These are phyloP conservation scores for Atractosteus spatula DNA, from an alignment of 2,113 vertebrate species.

Conservation along the genomic window DNA sequence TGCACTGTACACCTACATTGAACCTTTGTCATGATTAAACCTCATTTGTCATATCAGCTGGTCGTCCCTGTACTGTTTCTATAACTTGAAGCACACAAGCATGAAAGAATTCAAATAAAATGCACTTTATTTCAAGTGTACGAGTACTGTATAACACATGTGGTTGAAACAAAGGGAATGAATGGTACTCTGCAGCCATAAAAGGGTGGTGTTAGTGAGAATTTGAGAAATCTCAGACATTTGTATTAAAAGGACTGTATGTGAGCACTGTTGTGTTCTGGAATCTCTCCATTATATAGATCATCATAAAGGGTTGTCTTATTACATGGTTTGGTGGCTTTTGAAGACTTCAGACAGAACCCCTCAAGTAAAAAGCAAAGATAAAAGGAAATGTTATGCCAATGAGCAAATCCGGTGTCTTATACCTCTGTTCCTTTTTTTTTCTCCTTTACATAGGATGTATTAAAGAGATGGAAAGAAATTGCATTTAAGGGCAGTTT, in stretches of 20 bases:
- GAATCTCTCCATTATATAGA: conserved; percentile 28
- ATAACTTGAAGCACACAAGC: too few relatives aligned
- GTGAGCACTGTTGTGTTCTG: conserved; percentile 25
- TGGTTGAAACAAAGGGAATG: too few relatives aligned
- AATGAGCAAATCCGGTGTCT: conserved; percentile 59
- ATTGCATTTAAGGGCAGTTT: neutral
- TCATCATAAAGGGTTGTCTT: conserved; percentile 31
- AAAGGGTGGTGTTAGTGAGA: conserved; percentile 28
- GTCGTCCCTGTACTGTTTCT: too few relatives aligned
- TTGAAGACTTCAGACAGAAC: conserved; percentile 57
- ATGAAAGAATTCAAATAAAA: too few relatives aligned
- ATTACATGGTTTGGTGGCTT: conserved; percentile 46
- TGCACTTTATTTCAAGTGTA: too few relatives aligned
- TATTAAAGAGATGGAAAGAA: neutral
- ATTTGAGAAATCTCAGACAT: conserved; percentile 22
- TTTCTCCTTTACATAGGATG: conserved; percentile 42
- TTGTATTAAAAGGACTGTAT: conserved; percentile 46
- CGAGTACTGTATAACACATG: too few relatives aligned
- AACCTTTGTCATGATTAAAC: too few relatives aligned
- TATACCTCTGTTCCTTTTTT: conserved; percentile 62
- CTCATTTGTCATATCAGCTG: too few relatives aligned
- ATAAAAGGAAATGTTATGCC: conserved; percentile 46
- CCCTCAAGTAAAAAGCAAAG: conserved; percentile 47
- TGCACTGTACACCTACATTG: too few relatives aligned
- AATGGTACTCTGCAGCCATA: conserved; percentile 25